phyloP scores from a whole-genome alignment of 2,888 invertebrate species.

The Neuroscelio doddi region DNA sequence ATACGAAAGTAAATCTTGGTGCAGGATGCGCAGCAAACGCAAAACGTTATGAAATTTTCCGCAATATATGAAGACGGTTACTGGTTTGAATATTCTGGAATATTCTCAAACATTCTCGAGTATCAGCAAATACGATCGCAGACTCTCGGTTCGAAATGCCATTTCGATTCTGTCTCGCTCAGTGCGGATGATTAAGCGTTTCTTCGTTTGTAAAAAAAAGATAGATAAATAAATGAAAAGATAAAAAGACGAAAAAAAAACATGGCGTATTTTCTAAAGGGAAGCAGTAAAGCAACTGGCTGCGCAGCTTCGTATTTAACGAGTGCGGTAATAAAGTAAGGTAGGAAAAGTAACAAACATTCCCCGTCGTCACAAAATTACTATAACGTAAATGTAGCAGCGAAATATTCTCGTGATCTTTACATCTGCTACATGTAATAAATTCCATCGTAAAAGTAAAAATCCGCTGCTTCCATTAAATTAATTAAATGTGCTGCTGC shows the following conservation, averaged over 20 bases:
- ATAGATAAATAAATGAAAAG: background rate
- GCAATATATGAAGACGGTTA: background rate
- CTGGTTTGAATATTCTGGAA: background rate
- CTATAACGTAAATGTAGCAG: conserved; percentile 26
- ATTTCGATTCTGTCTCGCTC: background rate
- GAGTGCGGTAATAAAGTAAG: conserved; percentile 27
- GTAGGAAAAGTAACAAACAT: conserved; percentile 25
- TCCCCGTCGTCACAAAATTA: conserved; percentile 24
- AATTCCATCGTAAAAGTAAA: conserved; percentile 27
- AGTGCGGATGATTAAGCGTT: background rate
- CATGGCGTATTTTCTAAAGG: conserved; percentile 7
- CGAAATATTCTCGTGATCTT: conserved; percentile 33
- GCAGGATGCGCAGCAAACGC: too few relatives aligned
- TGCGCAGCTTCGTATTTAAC: conserved; percentile 21
- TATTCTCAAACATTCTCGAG: background rate
- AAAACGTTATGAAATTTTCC: background rate
- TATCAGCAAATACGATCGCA: background rate
- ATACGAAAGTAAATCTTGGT: background rate
- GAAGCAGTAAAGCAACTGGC: conserved; percentile 15
- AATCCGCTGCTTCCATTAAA: conserved; percentile 30
- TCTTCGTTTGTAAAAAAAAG: background rate
- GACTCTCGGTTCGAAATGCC: background rate
- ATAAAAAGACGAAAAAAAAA: background rate
- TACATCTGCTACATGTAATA: conserved; percentile 25
- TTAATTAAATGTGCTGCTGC: conserved; percentile 25